Conservation (phyloP, 1,140 invertebrate genomes). For the Portunus trituberculatus region DNA sequence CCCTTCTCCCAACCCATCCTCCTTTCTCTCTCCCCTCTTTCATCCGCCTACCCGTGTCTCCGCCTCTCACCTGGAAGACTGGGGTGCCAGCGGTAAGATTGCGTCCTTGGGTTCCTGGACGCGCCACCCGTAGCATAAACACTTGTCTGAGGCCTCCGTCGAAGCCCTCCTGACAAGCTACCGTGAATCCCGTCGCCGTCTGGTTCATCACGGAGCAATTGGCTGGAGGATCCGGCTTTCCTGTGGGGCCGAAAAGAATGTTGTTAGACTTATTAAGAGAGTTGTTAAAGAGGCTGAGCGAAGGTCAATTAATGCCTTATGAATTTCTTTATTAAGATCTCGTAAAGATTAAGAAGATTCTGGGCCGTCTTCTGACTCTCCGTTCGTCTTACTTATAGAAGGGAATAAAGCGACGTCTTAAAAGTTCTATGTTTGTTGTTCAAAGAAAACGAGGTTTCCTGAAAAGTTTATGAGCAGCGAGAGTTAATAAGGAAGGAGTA, state of each 20-base stretch:
- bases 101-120: conserved; percentile 65
- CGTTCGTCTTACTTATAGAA: background rate
- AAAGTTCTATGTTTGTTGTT: background rate
- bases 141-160: conserved; percentile 90
- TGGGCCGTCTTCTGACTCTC: background rate
- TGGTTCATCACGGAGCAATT: conserved; percentile 93
- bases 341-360: background rate
- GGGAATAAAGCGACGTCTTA: background rate
- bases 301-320: conserved; percentile 3
- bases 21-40: background rate
- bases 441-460: background rate
- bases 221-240: conserved; percentile 90
- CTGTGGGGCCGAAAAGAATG: conserved; percentile 80
- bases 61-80: conserved; percentile 72
- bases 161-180: conserved; percentile 88
- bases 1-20: background rate
- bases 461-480: background rate
- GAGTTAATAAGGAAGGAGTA: background rate
- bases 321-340: conserved; percentile 4
- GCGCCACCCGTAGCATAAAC: conserved; percentile 90
- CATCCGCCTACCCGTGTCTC: background rate
- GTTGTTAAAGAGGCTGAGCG: background rate
- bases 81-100: conserved; percentile 72
- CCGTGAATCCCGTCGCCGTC: conserved; percentile 89
- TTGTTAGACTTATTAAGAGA: background rate